phyloP scores from a whole-genome alignment of 2,797 vertebrate species.

The Cirrhinus molitorella region DNA sequence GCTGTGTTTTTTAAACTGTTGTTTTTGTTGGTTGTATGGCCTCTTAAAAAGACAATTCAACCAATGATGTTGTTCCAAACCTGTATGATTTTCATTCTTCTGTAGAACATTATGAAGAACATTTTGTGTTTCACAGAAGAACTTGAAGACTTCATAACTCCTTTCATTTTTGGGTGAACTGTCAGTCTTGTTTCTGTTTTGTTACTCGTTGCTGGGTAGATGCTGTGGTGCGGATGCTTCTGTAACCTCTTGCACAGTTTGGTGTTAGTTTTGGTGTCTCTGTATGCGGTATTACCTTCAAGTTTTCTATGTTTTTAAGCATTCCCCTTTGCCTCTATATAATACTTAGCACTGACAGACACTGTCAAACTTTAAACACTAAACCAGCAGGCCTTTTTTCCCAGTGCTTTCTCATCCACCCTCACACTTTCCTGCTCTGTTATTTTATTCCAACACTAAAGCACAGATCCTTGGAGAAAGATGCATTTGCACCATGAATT shows the following conservation, averaged over 20 bases:
- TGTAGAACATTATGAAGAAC: neutral
- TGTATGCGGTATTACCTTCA: conserved; percentile 47
- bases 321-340: conserved; percentile 13
- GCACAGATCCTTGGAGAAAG: conserved; percentile 73
- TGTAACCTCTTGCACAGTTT: conserved; percentile 71
- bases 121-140: too few species aligned
- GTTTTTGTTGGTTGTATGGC: neutral
- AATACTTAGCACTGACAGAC: neutral
- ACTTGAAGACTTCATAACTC: neutral
- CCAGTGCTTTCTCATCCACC: neutral
- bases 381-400: neutral
- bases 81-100: neutral
- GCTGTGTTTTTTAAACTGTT: neutral
- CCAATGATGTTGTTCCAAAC: neutral
- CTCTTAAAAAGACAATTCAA: neutral
- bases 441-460: conserved; percentile 61
- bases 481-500: conserved; percentile 61
- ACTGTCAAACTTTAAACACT: conserved; percentile 2
- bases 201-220: conserved; percentile 51
- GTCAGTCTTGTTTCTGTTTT: conserved; percentile 31
- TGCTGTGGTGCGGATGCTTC: conserved; percentile 57
- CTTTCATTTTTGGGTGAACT: conserved; percentile 44
- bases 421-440: neutral
- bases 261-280: conserved; percentile 59
- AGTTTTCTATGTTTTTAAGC: conserved; percentile 43